phyloP scores from a whole-genome alignment of 1,140 invertebrate species.

The Megathymus violae region DNA sequence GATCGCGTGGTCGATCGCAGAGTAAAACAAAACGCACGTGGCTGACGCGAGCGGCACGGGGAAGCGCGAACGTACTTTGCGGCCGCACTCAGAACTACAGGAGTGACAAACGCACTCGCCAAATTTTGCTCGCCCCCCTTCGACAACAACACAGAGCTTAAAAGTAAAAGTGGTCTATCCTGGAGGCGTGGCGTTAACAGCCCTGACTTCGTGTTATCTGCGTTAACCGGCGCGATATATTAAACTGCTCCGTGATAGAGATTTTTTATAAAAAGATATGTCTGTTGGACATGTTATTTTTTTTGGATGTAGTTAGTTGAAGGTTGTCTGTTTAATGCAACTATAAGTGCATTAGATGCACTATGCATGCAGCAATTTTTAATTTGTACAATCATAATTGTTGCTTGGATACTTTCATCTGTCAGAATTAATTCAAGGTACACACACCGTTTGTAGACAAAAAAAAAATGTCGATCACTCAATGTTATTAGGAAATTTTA shows the following conservation, averaged over 20 bases:
- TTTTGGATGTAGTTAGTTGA: background rate
- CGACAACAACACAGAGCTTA: conserved; percentile 48
- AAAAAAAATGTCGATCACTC: too few species aligned
- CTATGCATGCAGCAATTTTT: background rate
- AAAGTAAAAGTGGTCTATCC: conserved; percentile 79
- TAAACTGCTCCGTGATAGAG: conserved; percentile 2
- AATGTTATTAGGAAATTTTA: too few species aligned
- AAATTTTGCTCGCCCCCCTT: conserved; percentile 64
- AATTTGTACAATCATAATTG: background rate
- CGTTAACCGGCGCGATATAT: conserved; percentile 10
- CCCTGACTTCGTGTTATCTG: conserved; percentile 44
- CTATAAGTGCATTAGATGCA: background rate
- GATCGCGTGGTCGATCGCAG: conserved; percentile 3
- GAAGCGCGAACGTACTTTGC: conserved; percentile 52
- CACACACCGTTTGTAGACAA: too few species aligned
- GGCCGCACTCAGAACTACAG: conserved; percentile 60
- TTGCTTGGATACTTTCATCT: background rate
- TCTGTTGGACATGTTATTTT: background rate
- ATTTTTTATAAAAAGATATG: background rate
- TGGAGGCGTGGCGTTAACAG: conserved; percentile 61
- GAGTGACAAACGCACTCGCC: conserved; percentile 47
- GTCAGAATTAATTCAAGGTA: background rate
- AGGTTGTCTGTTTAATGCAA: background rate
- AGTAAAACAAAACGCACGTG: conserved; percentile 47
- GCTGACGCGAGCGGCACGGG: conserved; percentile 42